Evolutionary conservation across 2,113 vertebrate species (phyloP), one percentile per base, ranked within the genome.

Genomic region (Calcarius ornatus): DNA sequence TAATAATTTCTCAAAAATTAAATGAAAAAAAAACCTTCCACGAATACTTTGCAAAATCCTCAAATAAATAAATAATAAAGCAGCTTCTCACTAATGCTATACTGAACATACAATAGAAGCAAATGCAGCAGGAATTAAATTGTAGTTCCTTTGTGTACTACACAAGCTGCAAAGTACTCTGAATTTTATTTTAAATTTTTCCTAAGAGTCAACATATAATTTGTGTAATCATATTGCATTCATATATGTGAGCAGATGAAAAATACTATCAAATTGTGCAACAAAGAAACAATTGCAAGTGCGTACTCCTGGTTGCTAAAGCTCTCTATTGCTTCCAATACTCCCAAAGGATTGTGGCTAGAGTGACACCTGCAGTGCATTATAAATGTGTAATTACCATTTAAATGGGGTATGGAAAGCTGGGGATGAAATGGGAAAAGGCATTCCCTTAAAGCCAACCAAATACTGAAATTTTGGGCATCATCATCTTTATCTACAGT

Each of bases 381-480:
- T 96, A 95, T 96, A 95, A 97, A 98, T 97, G 92, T 94, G 93
- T 96, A 97, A 98, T 98, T 98, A 98, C 93, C 97, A 98, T 98
- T 96, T 97, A 97, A 98, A 98, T 97, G 78, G 95, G 56, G 79
- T 50, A 94, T 93, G 86, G 87, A 97, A 97, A 97, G 96, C 96
- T 92, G 87, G 75, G 88, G 93, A 92, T 92, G 77, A 95, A 97
- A 94, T 75, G 63, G 81, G 83, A 80, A 97, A 97, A 94, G 90
- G 85, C 84, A 97, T 97, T 97, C 92, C 94, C 94, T 93, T 77
- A 87, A 33, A 95, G 84, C 95, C 93, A 93, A 93, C 79, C 82
- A 91, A 87, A 96, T 81, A 85, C 64, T 95, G 92, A 96, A 96
- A 97, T 97, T 98, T 97, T 27, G 37, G 86, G 88, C 93, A 60